A percentile compares a stretch with the other conserved stretches of the same genome.
These are phyloP conservation scores for Trididemnum miniatum DNA, from an alignment of 23 tunicate species.

Conservation along the genomic window DNA sequence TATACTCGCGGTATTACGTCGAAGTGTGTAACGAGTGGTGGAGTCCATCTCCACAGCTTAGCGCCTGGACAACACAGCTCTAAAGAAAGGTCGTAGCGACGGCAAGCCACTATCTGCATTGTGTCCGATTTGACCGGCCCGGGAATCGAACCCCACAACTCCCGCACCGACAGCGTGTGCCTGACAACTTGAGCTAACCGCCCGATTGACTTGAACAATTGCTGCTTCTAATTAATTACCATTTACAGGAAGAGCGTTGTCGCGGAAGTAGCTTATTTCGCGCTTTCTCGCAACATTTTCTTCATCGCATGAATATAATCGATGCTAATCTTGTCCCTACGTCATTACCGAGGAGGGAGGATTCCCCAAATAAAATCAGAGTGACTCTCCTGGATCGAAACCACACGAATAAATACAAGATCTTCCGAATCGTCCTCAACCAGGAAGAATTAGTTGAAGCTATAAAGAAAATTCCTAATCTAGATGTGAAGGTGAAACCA, in stretches of 20 bases:
- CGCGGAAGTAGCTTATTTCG: slow-evolving; percentile 57
- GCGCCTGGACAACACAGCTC: no score
- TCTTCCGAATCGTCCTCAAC: slow-evolving; percentile 64
- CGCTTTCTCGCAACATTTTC: slow-evolving; percentile 87
- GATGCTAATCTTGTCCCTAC: slow-evolving; percentile 22
- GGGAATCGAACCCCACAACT: no score
- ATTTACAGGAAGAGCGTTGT: slow-evolving; percentile 69
- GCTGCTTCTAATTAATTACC: no score
- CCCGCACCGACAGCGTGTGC: no score
- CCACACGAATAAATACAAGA: slow-evolving; percentile 38
- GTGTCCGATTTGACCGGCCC: no score
- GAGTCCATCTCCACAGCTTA: no score
- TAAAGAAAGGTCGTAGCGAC: no score
- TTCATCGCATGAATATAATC: slow-evolving; percentile 68
- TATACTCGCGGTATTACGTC: no score
- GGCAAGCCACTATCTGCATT: no score
- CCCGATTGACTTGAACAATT: no score
- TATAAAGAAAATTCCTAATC: slow-evolving; percentile 47
- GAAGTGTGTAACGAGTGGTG: no score
- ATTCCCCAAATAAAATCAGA: slow-evolving; percentile 28
- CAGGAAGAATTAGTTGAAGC: slow-evolving; percentile 63
- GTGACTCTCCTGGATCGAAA: slow-evolving; percentile 79
- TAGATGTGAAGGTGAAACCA: slow-evolving; percentile 74
- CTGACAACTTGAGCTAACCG: no score
- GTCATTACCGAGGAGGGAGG: not conserved